Evolutionary conservation across 2,113 vertebrate genomes (phyloP).

Genomic region (Hipposideros armiger): DNA sequence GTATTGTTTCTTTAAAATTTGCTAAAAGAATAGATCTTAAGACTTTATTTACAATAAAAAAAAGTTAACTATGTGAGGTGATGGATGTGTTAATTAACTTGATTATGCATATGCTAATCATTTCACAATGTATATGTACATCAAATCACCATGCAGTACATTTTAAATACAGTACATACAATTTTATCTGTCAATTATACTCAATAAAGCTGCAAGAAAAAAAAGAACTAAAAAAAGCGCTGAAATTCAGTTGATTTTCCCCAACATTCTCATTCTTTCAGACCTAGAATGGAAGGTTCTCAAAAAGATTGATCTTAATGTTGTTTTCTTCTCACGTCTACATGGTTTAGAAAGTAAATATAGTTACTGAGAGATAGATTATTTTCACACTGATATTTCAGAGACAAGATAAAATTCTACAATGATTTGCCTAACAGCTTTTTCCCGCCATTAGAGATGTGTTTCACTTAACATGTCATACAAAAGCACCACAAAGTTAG

Average conservation of each 20-base stretch:
- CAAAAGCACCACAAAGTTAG: not conserved
- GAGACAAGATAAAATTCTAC: not conserved
- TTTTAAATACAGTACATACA: not conserved
- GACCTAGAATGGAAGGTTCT: not conserved
- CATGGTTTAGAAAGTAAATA: not conserved
- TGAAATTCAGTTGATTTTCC: not conserved
- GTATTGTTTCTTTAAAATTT: not conserved
- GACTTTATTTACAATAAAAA: not conserved
- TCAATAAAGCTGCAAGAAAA: not conserved
- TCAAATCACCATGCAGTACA: not conserved
- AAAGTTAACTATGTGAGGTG: not conserved
- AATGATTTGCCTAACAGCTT: not conserved
- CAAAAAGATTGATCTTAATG: not conserved
- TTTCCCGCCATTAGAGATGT: not conserved
- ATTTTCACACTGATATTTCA: conserved; percentile 8
- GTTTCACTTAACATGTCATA: not conserved
- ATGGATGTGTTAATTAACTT: not conserved
- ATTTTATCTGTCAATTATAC: not conserved
- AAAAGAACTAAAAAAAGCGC: not conserved
- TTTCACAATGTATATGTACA: not conserved
- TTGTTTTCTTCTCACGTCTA: not conserved
- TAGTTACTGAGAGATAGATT: not conserved
- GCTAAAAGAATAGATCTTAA: not conserved
- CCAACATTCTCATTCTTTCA: not conserved
- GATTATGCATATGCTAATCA: not conserved